Percentiles rank a stretch among this genome's conserved stretches.
Evolutionary conservation across 1,140 invertebrate genomes (phyloP).

Genomic region (Solenopsis fugax): DNA sequence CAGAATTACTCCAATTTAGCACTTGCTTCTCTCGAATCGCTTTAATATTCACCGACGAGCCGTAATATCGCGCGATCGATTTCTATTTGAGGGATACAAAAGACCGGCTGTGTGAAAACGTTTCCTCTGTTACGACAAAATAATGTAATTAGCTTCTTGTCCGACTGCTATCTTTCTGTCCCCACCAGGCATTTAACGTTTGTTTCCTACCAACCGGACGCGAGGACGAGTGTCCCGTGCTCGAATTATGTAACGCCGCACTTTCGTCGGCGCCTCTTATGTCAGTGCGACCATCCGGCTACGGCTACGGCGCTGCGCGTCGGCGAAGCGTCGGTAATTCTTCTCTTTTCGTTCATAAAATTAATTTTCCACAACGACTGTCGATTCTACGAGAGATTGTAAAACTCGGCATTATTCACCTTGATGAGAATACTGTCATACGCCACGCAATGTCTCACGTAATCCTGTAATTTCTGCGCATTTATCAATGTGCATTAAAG

Average conservation of each 20-base stretch:
- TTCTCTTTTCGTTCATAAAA: conserved; percentile 21
- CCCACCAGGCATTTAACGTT: conserved; percentile 52
- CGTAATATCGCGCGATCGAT: conserved; percentile 39
- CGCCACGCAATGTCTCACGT: background rate
- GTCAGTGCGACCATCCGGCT: conserved; percentile 46
- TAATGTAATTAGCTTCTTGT: conserved; percentile 71
- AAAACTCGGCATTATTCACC: background rate
- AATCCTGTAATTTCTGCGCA: conserved; percentile 18
- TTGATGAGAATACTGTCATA: conserved; percentile 9
- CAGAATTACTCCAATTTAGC: background rate
- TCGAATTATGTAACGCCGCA: conserved; percentile 81
- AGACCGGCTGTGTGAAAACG: conserved; percentile 38
- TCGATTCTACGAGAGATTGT: background rate
- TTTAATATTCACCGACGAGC: conserved; percentile 16
- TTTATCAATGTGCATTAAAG: conserved; percentile 3
- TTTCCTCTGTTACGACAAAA: conserved; percentile 66
- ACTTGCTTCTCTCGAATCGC: background rate
- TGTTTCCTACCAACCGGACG: conserved; percentile 60
- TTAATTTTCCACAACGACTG: conserved; percentile 13
- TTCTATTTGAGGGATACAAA: conserved; percentile 41
- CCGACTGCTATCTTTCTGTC: conserved; percentile 65
- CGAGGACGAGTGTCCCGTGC: conserved; percentile 80
- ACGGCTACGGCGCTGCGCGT: background rate
- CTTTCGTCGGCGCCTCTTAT: conserved; percentile 81
- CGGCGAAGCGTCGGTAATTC: conserved; percentile 19